These are phyloP conservation scores for Ophraella communa DNA, from an alignment of 2,888 invertebrate genomes.

Conservation along the genomic window DNA sequence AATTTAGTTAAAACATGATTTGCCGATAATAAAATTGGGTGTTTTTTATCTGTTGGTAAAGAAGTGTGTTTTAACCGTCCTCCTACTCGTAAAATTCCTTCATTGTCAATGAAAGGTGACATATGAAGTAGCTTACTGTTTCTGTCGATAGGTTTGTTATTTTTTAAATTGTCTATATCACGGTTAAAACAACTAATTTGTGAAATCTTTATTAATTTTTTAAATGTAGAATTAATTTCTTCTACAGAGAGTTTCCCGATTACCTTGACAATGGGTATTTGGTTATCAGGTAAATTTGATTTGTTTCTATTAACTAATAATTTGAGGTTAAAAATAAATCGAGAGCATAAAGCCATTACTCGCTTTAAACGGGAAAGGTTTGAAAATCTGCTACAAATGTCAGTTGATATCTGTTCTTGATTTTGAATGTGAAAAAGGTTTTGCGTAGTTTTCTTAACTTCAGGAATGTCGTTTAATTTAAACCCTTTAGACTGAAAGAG, in stretches of 20 bases:
- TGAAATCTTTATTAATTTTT: too few relatives aligned
- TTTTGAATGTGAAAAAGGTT: neutral
- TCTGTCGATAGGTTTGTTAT: neutral
- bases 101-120: neutral
- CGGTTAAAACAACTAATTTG: neutral
- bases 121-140: neutral
- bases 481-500: neutral
- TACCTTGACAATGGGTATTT: too few relatives aligned
- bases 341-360: slow-evolving; percentile 3
- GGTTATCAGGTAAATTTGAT: too few relatives aligned
- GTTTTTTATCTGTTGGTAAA: neutral
- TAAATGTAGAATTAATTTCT: too few relatives aligned
- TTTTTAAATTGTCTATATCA: neutral
- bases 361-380: neutral
- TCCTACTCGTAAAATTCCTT: neutral
- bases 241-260: too few relatives aligned
- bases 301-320: too few relatives aligned
- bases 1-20: neutral
- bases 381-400: neutral
- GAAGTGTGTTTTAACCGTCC: neutral
- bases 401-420: neutral
- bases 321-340: too few relatives aligned
- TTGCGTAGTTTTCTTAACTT: neutral
- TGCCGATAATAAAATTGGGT: neutral
- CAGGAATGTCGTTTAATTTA: neutral